Percentiles rank a stretch among this genome's conserved stretches.
phyloP scores from a whole-genome alignment of 2,797 vertebrate genomes.

The Huso huso region DNA sequence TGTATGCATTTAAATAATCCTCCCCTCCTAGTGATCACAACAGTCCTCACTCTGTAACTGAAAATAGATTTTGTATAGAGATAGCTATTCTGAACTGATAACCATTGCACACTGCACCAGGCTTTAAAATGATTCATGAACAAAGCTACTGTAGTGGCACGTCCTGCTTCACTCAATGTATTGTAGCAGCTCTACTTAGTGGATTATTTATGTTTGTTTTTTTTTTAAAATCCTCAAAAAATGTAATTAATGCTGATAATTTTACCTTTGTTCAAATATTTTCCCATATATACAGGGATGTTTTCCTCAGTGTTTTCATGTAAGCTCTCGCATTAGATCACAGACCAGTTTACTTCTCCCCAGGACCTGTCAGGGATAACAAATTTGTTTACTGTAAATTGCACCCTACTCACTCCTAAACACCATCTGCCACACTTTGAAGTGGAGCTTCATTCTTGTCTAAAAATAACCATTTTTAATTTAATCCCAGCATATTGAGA shows the following conservation, averaged over 20 bases:
- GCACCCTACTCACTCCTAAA: constrained; percentile 62
- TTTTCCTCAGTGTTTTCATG: constrained; percentile 45
- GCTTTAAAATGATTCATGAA: too few relatives aligned
- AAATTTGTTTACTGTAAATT: constrained; percentile 92
- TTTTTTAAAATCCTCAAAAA: constrained; percentile 27
- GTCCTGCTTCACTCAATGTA: not conserved
- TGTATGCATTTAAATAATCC: too few relatives aligned
- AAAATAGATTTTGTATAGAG: too few relatives aligned
- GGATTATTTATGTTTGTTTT: not conserved
- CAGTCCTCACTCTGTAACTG: too few relatives aligned
- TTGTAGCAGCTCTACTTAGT: not conserved
- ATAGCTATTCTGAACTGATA: too few relatives aligned
- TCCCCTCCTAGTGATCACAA: too few relatives aligned
- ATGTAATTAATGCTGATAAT: constrained; percentile 29
- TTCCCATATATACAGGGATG: constrained; percentile 34
- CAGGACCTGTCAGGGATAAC: constrained; percentile 86
- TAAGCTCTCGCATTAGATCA: constrained; percentile 53
- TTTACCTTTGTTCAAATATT: constrained; percentile 31
- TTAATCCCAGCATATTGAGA: constrained; percentile 41
- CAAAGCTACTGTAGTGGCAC: too few relatives aligned
- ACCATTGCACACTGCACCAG: too few relatives aligned
- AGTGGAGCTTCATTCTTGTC: constrained; percentile 47
- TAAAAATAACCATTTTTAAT: constrained; percentile 61
- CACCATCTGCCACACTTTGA: constrained; percentile 74
- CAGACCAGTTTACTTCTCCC: constrained; percentile 63